These are phyloP conservation scores for Kryphioiulus occultus DNA, from an alignment of 2,888 invertebrate genomes.

Conservation along the genomic window DNA sequence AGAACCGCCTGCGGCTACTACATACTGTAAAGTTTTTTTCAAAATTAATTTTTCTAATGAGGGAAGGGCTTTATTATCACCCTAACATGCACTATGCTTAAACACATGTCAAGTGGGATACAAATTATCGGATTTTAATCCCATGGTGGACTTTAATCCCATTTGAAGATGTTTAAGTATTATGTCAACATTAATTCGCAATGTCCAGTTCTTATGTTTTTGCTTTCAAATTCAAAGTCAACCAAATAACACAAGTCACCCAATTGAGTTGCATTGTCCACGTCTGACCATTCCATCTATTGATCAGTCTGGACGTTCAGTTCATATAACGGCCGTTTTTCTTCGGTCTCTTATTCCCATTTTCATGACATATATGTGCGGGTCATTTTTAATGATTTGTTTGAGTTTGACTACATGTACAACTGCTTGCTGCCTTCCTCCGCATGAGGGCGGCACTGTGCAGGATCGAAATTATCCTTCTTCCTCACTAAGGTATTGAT, in stretches of 20 bases:
- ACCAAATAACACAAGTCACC: not conserved
- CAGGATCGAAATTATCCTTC: not conserved
- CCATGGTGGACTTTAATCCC: no score
- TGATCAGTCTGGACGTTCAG: not conserved
- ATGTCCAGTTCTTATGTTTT: not conserved
- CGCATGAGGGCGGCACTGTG: not conserved
- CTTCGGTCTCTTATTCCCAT: not conserved
- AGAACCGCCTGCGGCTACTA: no score
- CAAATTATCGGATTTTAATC: no score
- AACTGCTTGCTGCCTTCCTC: not conserved
- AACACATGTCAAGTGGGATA: no score
- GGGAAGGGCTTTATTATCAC: no score
- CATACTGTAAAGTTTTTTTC: no score
- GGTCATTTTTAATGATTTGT: slow-evolving; percentile 5
- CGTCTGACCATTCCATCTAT: not conserved
- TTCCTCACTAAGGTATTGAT: not conserved
- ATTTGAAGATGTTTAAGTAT: no score
- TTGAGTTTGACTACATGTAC: not conserved
- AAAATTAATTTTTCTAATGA: no score
- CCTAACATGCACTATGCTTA: no score
- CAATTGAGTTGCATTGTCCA: not conserved
- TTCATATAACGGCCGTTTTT: not conserved
- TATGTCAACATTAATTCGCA: no score
- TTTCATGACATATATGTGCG: not conserved
- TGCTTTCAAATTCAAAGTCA: not conserved